These are phyloP conservation scores for Grantiella picta DNA, from an alignment of 2,113 vertebrate genomes.

Conservation along the genomic window DNA sequence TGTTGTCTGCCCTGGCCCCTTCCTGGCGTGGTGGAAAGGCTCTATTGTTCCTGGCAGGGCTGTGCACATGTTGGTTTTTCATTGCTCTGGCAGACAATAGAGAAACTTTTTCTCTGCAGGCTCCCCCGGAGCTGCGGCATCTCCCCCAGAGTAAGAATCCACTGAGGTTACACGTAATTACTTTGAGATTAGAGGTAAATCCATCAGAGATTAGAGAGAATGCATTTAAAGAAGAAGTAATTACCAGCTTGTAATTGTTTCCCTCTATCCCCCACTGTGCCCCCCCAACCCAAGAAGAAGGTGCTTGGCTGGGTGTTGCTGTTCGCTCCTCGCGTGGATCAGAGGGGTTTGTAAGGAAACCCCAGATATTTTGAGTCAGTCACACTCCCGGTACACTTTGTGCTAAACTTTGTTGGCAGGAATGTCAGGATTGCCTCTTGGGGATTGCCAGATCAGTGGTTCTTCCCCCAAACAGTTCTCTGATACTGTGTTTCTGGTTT, in stretches of 20 bases:
- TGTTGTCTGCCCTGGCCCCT: neutral
- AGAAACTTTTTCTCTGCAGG: neutral
- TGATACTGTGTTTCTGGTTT: neutral
- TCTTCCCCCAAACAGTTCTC: neutral
- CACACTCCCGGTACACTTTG: neutral
- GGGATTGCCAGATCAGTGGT: neutral
- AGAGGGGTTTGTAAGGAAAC: rapidly evolving
- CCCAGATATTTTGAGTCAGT: neutral
- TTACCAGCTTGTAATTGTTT: conserved; percentile 65
- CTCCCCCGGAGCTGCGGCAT: neutral
- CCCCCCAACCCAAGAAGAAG: neutral
- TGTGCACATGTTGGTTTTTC: neutral
- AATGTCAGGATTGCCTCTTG: neutral
- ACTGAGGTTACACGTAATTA: conserved; percentile 60
- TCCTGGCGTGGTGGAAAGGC: neutral
- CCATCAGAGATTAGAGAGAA: conserved; percentile 47
- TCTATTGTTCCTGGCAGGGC: neutral
- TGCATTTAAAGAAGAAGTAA: conserved; percentile 64
- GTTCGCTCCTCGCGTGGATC: rapidly evolving
- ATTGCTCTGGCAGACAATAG: conserved; percentile 39
- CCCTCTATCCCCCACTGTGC: neutral
- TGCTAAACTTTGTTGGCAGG: neutral
- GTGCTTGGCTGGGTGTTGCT: rapidly evolving
- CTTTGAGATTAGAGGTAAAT: conserved; percentile 68
- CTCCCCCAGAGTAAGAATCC: conserved; percentile 35